Evolutionary conservation across 2,797 vertebrate species (phyloP).

Genomic region (Holocentrus rufus): DNA sequence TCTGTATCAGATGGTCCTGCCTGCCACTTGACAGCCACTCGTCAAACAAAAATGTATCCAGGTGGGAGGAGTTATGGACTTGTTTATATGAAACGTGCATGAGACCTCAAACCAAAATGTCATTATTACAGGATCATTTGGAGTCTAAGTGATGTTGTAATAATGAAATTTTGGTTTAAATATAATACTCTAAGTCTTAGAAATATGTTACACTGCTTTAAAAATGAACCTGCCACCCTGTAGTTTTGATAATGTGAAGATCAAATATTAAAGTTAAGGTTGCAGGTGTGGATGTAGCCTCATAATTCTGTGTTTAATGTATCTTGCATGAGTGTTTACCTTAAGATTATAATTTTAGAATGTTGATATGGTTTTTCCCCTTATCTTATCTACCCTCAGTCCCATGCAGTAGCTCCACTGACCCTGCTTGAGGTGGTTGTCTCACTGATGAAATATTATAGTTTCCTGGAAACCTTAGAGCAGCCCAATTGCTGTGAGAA

Average conservation of each 20-base stretch:
- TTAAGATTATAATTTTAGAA: not conserved
- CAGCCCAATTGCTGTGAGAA: constrained; percentile 20
- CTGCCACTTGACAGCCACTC: constrained; percentile 44
- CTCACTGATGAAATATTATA: constrained; percentile 14
- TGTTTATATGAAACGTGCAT: not conserved
- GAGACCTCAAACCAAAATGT: not conserved
- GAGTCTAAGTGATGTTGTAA: no score
- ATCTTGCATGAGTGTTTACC: no score
- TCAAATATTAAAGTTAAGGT: not conserved
- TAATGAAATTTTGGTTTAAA: no score
- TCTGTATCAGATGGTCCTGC: constrained; percentile 63
- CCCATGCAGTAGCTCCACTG: not conserved
- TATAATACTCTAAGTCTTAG: no score
- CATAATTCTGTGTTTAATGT: no score
- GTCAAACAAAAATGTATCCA: constrained; percentile 11
- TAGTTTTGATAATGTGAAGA: not conserved
- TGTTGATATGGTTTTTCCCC: not conserved
- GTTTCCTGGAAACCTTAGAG: constrained; percentile 33
- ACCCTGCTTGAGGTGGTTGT: not conserved
- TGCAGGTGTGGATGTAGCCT: not conserved
- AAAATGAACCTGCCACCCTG: not conserved
- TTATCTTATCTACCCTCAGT: not conserved
- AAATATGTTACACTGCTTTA: no score
- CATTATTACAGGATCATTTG: no score
- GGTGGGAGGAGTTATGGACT: not conserved